phyloP scores from a whole-genome alignment of 2,888 invertebrate genomes.

The Uloborus plumipes region DNA sequence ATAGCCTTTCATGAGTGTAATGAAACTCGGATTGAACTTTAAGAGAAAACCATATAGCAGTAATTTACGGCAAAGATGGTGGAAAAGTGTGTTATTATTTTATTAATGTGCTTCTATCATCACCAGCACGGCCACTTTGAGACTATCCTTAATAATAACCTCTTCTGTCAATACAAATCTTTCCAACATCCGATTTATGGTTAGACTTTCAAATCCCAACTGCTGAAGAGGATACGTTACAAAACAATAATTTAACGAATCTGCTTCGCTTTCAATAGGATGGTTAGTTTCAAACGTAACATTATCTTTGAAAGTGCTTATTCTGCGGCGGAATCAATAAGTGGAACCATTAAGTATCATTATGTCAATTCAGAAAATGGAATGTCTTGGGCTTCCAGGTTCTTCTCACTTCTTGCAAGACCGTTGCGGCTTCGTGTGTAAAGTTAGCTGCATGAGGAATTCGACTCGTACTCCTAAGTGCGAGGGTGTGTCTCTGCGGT shows the following conservation, averaged over 20 bases:
- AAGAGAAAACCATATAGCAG: constrained; percentile 8
- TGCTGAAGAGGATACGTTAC: constrained; percentile 12
- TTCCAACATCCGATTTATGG: constrained; percentile 5
- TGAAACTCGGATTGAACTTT: background rate
- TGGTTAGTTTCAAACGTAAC: constrained; percentile 27
- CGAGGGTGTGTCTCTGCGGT: constrained; percentile 37
- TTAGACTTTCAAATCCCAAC: constrained; percentile 20
- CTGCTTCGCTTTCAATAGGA: constrained; percentile 26
- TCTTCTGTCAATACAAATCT: constrained; percentile 36
- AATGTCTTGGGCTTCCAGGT: constrained; percentile 25
- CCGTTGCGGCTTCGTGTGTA: constrained; percentile 13
- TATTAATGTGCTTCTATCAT: constrained; percentile 40
- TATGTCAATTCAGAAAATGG: constrained; percentile 43
- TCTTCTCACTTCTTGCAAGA: constrained; percentile 6
- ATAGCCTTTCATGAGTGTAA: constrained; percentile 17
- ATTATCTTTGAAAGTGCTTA: constrained; percentile 34
- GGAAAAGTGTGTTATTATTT: constrained; percentile 27
- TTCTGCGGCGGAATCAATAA: constrained; percentile 44
- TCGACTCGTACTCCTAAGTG: constrained; percentile 28
- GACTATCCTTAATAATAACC: constrained; percentile 7
- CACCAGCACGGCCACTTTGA: constrained; percentile 12
- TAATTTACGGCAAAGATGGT: constrained; percentile 31
- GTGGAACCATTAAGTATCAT: constrained; percentile 51
- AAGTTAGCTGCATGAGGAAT: constrained; percentile 19
- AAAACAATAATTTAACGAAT: constrained; percentile 37